Percentiles rank a stretch among this genome's conserved stretches.
Conservation (phyloP, 2,113 vertebrate species). For the Archilochus colubris region DNA sequence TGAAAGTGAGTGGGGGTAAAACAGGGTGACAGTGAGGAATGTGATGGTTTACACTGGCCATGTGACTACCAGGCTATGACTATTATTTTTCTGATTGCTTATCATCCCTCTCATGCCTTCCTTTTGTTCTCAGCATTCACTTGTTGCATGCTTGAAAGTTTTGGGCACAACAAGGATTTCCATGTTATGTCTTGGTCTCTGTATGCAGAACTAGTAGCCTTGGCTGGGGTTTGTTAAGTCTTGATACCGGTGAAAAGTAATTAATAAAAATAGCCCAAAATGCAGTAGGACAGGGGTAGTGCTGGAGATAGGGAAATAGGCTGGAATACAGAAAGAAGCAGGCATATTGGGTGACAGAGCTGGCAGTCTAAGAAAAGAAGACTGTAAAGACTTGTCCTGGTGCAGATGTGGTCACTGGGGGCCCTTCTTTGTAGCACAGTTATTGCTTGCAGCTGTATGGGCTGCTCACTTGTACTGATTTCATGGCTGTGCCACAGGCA, state of each 20-base stretch:
- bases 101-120: neutral
- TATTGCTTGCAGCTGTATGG: neutral
- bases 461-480: neutral
- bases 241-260: accelerated
- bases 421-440: neutral
- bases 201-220: neutral
- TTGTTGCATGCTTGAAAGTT: accelerated
- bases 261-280: neutral
- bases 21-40: neutral
- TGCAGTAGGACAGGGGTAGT: no score
- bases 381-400: neutral
- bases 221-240: neutral
- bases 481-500: neutral
- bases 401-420: neutral
- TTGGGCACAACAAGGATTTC: neutral
- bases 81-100: neutral
- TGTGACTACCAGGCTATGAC: neutral
- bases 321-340: neutral
- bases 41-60: neutral
- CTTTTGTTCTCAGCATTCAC: neutral
- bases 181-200: neutral
- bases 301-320: neutral
- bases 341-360: neutral
- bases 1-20: neutral
- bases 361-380: neutral